Evolutionary conservation across 2,113 vertebrate species (phyloP), one percentile per base, ranked within the genome.

Genomic region (Oncorhynchus tshawytscha): DNA sequence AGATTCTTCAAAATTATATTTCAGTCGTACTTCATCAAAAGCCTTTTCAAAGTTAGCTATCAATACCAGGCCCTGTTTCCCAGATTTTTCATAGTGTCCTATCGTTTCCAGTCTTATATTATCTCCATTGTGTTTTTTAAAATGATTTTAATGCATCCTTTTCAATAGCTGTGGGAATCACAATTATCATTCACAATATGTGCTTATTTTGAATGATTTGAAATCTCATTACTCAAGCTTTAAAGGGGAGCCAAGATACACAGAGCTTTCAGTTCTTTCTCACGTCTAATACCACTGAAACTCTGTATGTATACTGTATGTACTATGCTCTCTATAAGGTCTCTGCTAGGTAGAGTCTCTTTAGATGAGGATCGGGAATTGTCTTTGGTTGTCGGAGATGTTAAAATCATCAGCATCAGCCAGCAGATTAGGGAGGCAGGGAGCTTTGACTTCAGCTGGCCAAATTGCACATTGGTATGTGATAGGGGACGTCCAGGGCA

Each of bases 361-460:
- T 62, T 8, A 62, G 59, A 62, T 1, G 1, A 22, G 59, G 13
- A 5, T 6, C 8, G 20, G 7, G 39, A 70, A 24, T 70, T 48
- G 16, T 34, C 3, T 22, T 31, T 68, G 25, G 31, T 8, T 70
- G 75, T 80, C 80, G 76, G 75, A 78, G 62, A 82, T 83, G 82
- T 88, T 84, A 85, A 81, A 89, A 76, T 25, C 81, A 75, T 87
- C 84, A 68, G 31, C 7, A 8, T 39, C 34, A 77, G 78, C 69
- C 59, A 3, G 7, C 81, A 74, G 65, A 6, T 80, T 70, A 65
- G 78, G 79, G 84, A 80, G 79, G 70, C 22, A 0, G 74, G 39
- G 24, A 16, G 5, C 39, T 45, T 45, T 45, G 39, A 45, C 39
- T 45, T 45, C 39, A 77, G 78, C 70, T 48, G 83, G 78, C 4